phyloP scores from a whole-genome alignment of 2,113 vertebrate species.

The Aphelocoma coerulescens region DNA sequence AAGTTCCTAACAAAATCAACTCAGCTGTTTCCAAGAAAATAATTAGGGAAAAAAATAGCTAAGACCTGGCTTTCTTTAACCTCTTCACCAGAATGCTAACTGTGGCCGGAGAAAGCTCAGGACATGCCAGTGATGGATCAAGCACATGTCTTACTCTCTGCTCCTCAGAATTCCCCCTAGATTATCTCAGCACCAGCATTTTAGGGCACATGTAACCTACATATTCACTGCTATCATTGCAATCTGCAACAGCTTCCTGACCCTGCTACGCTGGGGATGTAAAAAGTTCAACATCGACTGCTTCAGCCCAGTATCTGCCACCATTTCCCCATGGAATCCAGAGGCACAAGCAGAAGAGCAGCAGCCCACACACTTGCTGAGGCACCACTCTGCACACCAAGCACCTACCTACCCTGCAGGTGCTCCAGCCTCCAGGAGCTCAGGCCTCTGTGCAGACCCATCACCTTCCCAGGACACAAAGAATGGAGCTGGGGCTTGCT shows the following conservation, averaged over 20 bases:
- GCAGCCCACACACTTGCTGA: neutral
- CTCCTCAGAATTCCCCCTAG: neutral
- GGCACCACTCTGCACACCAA: neutral
- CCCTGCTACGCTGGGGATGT: rapidly evolving
- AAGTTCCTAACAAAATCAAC: neutral
- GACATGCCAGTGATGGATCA: neutral
- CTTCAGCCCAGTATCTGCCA: neutral
- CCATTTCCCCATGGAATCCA: neutral
- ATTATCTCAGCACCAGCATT: neutral
- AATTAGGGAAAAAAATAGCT: neutral
- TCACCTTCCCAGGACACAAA: neutral
- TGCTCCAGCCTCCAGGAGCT: neutral
- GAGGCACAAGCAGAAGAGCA: neutral
- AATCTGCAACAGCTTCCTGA: neutral
- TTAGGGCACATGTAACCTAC: neutral
- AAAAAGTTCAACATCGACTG: neutral
- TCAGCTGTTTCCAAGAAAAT: neutral
- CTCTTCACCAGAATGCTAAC: neutral
- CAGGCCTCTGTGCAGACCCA: neutral
- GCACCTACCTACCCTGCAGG: neutral
- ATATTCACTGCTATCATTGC: neutral
- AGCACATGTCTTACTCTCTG: neutral
- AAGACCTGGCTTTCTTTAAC: neutral
- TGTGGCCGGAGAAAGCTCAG: neutral
- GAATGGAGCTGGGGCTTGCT: rapidly evolving